Evolutionary conservation across 2,797 vertebrate species (phyloP).

Genomic region (Peromyscus eremicus): DNA sequence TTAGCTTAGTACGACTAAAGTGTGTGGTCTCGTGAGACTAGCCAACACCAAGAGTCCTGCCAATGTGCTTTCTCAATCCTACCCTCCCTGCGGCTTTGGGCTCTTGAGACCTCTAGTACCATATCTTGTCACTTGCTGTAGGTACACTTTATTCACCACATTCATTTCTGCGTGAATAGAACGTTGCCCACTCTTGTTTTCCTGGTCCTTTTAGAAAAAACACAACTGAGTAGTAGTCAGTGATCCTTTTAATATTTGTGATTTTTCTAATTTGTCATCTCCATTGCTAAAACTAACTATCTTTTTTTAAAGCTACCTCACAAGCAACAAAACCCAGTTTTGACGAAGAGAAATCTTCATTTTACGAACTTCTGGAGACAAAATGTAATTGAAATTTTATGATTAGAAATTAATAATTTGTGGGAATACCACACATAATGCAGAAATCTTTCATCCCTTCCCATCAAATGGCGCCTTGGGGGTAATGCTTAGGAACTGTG

Average conservation of each 20-base stretch:
- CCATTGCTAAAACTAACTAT: background rate
- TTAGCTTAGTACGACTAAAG: background rate
- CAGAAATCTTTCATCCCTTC: background rate
- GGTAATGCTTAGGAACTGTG: background rate
- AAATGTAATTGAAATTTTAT: background rate
- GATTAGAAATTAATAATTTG: background rate
- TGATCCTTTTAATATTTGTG: background rate
- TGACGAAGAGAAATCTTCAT: background rate
- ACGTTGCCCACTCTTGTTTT: background rate
- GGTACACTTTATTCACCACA: constrained; percentile 12
- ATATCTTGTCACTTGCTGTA: background rate
- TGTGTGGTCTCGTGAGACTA: background rate
- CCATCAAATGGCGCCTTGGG: background rate
- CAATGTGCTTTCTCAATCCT: background rate
- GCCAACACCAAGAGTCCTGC: background rate
- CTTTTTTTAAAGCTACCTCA: background rate
- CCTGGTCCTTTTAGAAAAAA: constrained; percentile 36
- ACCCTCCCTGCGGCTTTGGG: constrained; percentile 1
- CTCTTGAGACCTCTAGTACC: background rate
- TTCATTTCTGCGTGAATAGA: background rate
- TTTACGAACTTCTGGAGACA: background rate
- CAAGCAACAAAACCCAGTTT: background rate
- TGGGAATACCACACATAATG: background rate
- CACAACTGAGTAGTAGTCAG: background rate
- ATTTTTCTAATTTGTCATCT: background rate